Evolutionary conservation across 2,888 invertebrate species (phyloP).

Genomic region (Helicoverpa assulta): DNA sequence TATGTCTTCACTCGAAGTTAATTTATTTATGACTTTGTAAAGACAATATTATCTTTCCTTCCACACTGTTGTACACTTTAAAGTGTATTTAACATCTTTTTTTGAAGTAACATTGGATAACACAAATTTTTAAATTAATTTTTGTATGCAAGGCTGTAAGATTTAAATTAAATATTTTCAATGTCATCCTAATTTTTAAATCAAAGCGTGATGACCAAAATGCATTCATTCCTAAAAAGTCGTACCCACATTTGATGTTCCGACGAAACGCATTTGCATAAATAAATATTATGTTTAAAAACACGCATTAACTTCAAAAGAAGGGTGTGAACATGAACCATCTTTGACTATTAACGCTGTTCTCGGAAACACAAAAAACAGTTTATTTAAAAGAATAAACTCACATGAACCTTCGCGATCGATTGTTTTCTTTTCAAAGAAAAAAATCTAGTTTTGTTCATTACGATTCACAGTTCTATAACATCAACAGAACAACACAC

Average conservation of each 20-base stretch:
- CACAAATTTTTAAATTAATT: too few relatives aligned
- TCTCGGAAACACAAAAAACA: conserved; percentile 47
- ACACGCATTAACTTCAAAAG: conserved; percentile 60
- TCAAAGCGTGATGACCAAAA: conserved; percentile 2
- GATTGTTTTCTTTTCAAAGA: conserved; percentile 52
- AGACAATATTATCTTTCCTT: conserved; percentile 16
- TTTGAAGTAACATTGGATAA: too few relatives aligned
- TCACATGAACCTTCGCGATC: conserved; percentile 49
- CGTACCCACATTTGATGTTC: conserved; percentile 47
- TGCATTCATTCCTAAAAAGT: conserved; percentile 35
- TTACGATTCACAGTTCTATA: conserved; percentile 16
- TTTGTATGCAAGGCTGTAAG: too few relatives aligned
- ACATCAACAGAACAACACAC: conserved; percentile 10
- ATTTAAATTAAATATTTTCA: background rate
- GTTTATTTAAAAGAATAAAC: conserved; percentile 52
- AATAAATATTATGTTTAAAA: conserved; percentile 58
- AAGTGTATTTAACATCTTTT: too few relatives aligned
- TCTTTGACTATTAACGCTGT: conserved; percentile 44
- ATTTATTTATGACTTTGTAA: background rate
- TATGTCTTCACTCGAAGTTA: background rate
- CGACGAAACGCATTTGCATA: conserved; percentile 63
- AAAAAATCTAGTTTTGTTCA: conserved; percentile 54
- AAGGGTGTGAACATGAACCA: conserved; percentile 53
- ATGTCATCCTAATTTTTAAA: background rate
- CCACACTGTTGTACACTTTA: background rate